Conservation (phyloP, 2,113 vertebrate genomes). For the Perognathus longimembris region DNA sequence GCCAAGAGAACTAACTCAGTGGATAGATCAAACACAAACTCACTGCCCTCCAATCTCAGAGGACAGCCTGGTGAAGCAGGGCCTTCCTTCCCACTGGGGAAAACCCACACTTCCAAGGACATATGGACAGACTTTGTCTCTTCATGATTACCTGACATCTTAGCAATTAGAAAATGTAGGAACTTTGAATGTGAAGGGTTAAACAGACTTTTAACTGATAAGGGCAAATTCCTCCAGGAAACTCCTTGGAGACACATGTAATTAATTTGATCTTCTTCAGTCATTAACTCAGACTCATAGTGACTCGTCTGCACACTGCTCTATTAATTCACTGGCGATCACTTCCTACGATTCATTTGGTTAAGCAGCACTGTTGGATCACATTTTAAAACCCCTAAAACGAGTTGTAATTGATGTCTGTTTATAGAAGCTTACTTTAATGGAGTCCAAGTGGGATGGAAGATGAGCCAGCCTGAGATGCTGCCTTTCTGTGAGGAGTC, state of each 20-base stretch:
- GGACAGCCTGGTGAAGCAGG: conserved; percentile 16
- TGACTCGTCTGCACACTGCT: conserved; percentile 83
- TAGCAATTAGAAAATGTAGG: conserved; percentile 46
- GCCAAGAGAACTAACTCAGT: conserved; percentile 52
- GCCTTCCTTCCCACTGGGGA: conserved; percentile 47
- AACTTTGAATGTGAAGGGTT: conserved; percentile 83
- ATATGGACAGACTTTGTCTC: conserved; percentile 17
- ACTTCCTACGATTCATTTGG: conserved; percentile 90
- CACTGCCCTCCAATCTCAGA: conserved; percentile 45
- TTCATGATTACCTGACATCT: not conserved
- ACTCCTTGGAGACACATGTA: conserved; percentile 88
- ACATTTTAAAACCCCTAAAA: conserved; percentile 91
- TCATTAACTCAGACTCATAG: conserved; percentile 90
- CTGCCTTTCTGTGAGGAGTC: conserved; percentile 73
- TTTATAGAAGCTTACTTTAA: conserved; percentile 91
- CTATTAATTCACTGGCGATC: conserved; percentile 91
- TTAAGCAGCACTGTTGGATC: conserved; percentile 90
- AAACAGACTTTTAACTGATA: conserved; percentile 85
- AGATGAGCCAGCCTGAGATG: conserved; percentile 78
- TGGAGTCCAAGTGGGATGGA: conserved; percentile 86
- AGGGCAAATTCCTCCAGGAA: conserved; percentile 83
- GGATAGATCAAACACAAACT: conserved; percentile 34
- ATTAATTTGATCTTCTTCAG: conserved; percentile 92
- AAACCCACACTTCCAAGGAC: conserved; percentile 18
- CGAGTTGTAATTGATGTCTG: conserved; percentile 92